Conservation (phyloP, 2,797 vertebrate genomes). For the Acipenser transmontanus region DNA sequence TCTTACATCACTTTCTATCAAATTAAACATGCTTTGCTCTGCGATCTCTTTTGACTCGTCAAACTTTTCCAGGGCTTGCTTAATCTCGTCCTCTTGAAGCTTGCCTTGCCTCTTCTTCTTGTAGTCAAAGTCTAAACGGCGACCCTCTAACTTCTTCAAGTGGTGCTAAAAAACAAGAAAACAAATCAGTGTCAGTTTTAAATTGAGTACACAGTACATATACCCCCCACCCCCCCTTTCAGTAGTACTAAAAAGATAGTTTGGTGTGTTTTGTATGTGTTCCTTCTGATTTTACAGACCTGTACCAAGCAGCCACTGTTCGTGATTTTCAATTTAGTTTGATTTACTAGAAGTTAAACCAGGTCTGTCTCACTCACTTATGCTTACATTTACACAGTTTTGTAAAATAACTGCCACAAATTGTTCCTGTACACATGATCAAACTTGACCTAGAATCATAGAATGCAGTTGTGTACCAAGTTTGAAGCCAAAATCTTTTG, state of each 20-base stretch:
- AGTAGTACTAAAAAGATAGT: too few relatives aligned
- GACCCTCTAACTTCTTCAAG: constrained; percentile 90
- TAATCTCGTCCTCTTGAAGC: constrained; percentile 87
- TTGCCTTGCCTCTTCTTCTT: constrained; percentile 98
- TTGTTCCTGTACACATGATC: too few relatives aligned
- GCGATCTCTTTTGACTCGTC: constrained; percentile 96
- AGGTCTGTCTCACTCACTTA: too few relatives aligned
- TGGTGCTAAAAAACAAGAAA: constrained; percentile 72
- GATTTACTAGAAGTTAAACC: too few relatives aligned
- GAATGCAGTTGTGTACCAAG: not conserved
- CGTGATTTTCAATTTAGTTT: too few relatives aligned
- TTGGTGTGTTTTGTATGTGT: too few relatives aligned
- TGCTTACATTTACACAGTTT: too few relatives aligned
- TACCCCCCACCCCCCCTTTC: not conserved
- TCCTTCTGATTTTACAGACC: too few relatives aligned
- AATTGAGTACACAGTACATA: not conserved
- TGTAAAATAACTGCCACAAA: too few relatives aligned
- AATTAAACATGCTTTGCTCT: constrained; percentile 96
- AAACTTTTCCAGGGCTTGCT: constrained; percentile 92
- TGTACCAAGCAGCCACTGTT: too few relatives aligned
- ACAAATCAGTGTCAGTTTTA: not conserved
- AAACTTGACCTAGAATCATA: constrained; percentile 12
- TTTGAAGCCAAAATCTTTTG: too few relatives aligned
- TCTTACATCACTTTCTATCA: constrained; percentile 91
- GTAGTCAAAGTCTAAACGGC: constrained; percentile 95